phyloP scores from a whole-genome alignment of 2,888 invertebrate species.

The Timema podura region DNA sequence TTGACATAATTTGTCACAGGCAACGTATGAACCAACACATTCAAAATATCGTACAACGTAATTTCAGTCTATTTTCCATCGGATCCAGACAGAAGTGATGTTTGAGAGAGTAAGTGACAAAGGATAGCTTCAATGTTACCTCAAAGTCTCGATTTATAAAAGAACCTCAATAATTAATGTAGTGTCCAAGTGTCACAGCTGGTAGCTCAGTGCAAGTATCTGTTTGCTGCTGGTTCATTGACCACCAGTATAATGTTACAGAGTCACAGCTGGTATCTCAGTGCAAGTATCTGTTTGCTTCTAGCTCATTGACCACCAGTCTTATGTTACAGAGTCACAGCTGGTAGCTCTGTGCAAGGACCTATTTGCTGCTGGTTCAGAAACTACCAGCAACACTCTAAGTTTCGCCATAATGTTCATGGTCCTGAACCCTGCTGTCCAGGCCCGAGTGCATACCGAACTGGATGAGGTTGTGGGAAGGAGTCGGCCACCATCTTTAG shows the following conservation, averaged over 20 bases:
- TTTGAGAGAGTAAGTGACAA: no score
- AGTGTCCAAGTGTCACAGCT: constrained; percentile 24
- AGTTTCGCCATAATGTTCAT: constrained; percentile 35
- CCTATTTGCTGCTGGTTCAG: constrained; percentile 35
- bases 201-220: constrained; percentile 30
- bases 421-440: constrained; percentile 35
- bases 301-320: constrained; percentile 35
- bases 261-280: constrained; percentile 28
- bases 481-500: constrained; percentile 34
- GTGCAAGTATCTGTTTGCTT: constrained; percentile 32
- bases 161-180: neutral
- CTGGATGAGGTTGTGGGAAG: constrained; percentile 37
- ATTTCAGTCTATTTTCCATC: no score
- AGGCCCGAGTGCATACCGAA: constrained; percentile 35
- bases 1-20: no score
- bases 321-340: constrained; percentile 27
- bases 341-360: constrained; percentile 32
- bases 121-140: no score
- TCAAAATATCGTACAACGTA: no score
- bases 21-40: no score
- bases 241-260: constrained; percentile 32
- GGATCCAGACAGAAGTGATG: no score
- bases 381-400: constrained; percentile 34
- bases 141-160: neutral
- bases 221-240: constrained; percentile 35